phyloP scores from a whole-genome alignment of 2,888 invertebrate genomes.

The Autographa pulchrina region DNA sequence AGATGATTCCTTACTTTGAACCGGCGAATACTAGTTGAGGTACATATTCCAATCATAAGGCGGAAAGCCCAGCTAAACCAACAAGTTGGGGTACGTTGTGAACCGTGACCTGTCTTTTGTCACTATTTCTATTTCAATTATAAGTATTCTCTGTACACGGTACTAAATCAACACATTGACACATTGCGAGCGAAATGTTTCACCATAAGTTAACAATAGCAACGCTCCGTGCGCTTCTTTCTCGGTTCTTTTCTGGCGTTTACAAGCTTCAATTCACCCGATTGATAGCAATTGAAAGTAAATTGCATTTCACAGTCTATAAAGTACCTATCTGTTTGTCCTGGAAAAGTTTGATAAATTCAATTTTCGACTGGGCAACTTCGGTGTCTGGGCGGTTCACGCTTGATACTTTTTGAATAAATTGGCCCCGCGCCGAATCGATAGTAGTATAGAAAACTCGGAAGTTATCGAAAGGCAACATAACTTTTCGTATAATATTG shows the following conservation, averaged over 20 bases:
- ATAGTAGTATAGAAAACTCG: slow-evolving; percentile 76
- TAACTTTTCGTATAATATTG: slow-evolving; percentile 71
- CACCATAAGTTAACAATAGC: slow-evolving; percentile 7
- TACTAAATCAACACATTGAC: neutral
- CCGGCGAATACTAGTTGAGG: neutral
- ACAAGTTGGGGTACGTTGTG: too few species aligned
- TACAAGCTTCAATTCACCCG: slow-evolving; percentile 71
- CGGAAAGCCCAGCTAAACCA: too few species aligned
- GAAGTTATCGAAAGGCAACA: slow-evolving; percentile 67
- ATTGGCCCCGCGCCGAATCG: slow-evolving; percentile 80
- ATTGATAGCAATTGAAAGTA: slow-evolving; percentile 83
- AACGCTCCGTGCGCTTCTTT: slow-evolving; percentile 37
- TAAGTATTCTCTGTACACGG: neutral
- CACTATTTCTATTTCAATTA: too few species aligned
- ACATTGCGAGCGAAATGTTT: neutral
- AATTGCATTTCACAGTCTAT: slow-evolving; percentile 87
- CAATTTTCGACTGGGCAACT: slow-evolving; percentile 85
- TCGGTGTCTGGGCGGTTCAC: slow-evolving; percentile 83
- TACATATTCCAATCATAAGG: too few species aligned
- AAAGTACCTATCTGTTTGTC: slow-evolving; percentile 84
- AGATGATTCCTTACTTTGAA: neutral
- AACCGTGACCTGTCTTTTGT: too few species aligned
- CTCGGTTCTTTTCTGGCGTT: slow-evolving; percentile 64
- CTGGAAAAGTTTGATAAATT: slow-evolving; percentile 87
- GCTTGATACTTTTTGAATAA: slow-evolving; percentile 87